Conservation (phyloP, 2,888 invertebrate genomes). For the Uloborus plumipes region DNA sequence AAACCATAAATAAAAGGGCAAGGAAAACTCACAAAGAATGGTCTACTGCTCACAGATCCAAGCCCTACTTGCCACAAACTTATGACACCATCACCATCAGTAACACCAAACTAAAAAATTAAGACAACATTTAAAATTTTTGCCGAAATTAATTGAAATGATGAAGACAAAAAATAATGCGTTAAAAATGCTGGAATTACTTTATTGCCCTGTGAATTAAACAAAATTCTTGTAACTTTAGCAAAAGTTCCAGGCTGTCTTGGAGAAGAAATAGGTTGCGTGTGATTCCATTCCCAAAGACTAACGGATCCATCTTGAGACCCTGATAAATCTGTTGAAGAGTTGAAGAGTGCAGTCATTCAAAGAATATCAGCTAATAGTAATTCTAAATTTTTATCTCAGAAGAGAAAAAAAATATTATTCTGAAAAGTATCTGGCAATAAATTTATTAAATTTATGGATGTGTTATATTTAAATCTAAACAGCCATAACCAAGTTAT, state of each 20-base stretch:
- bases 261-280: constrained; percentile 89
- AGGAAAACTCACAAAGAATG: constrained; percentile 71
- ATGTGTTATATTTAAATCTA: too few species aligned
- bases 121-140: constrained; percentile 9
- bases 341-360: neutral
- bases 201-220: constrained; percentile 97
- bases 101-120: constrained; percentile 84
- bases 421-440: too few species aligned
- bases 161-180: neutral
- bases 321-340: constrained; percentile 84
- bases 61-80: constrained; percentile 92
- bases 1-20: too few species aligned
- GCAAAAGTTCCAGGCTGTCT: constrained; percentile 91
- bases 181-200: constrained; percentile 66
- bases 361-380: neutral
- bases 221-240: constrained; percentile 91
- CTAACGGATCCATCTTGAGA: constrained; percentile 96
- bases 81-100: constrained; percentile 96
- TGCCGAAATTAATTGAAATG: neutral
- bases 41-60: constrained; percentile 73
- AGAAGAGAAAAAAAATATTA: too few species aligned
- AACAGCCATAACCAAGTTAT: too few species aligned
- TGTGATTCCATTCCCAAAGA: constrained; percentile 98
- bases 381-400: neutral
- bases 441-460: too few species aligned